Evolutionary conservation across 2,888 invertebrate species (phyloP), one percentile per base, ranked within the genome.

Genomic region (Xestia c-nigrum): DNA sequence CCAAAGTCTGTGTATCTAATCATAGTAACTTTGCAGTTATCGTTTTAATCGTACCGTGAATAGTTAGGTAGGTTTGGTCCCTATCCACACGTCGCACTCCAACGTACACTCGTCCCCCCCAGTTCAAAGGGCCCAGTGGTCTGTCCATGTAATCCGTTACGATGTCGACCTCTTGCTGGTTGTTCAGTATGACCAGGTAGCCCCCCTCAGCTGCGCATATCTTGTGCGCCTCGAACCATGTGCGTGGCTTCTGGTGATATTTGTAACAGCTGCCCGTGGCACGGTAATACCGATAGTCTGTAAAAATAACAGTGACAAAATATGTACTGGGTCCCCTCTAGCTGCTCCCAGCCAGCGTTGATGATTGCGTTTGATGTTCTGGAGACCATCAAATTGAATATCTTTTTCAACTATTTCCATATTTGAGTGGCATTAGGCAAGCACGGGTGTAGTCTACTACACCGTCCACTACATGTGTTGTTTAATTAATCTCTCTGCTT

Each of bases 181-280:
- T 14, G 24, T 78, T 70, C 31, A 78, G 24, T 43, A 80, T 43
- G 31, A 38, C 79, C 31, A 80, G 24, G 43, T 80, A 43, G 14
- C 73, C 74, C 31, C 31, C 31, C 31, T 31, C 31, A 31, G 31
- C 31, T 31, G 31, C 31, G 31, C 31, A 31, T 31, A 5, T 79
- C 80, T 14, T 80, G 79, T 0, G 79, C 79, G 77, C 79, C 3
- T 0, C 3, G 1, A 0, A 9, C 79, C 79, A 79, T 0, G 31
- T 19, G 14, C 1, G n/a, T 0, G 1, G 7, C 21, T 50, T 55
- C 19, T 24, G 5, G 52, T 79, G 78, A 6, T 52, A n/a, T 19
- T 80, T 80, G 78, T 80, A 80, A n/a, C 79, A 80, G 59, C 72
- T 80, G 3, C 72, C 79, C 14, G 79, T 80, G 4, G 9, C 31